Evolutionary conservation across 2,888 invertebrate species (phyloP).

Genomic region (Synergus gifuensis): DNA sequence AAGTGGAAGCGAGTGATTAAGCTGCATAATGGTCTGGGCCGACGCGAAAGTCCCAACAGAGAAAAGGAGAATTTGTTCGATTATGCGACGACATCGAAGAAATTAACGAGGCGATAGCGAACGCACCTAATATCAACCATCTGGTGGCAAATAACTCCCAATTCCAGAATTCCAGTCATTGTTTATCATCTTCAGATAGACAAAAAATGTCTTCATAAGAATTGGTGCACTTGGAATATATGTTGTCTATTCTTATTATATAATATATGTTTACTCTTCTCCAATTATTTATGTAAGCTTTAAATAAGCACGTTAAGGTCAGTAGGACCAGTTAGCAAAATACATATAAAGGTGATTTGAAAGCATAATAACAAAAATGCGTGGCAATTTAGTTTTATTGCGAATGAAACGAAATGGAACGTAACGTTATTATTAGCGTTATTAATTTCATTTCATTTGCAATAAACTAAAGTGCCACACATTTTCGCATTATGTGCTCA

Average conservation of each 20-base stretch:
- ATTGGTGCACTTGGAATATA: too few relatives aligned
- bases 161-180: not conserved
- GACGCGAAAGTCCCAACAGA: not conserved
- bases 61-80: conserved; percentile 24
- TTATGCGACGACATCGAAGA: conserved; percentile 26
- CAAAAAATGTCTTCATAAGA: too few relatives aligned
- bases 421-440: not conserved
- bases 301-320: not conserved
- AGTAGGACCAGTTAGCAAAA: not conserved
- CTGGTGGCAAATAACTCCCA: not conserved
- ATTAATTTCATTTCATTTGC: not conserved
- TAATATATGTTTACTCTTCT: not conserved
- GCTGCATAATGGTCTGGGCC: conserved; percentile 27
- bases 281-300: not conserved
- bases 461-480: not conserved
- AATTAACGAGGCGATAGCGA: conserved; percentile 9
- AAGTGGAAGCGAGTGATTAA: conserved; percentile 41
- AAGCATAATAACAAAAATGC: not conserved
- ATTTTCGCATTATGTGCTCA: not conserved
- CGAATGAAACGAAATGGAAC: not conserved
- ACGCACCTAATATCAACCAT: conserved; percentile 11
- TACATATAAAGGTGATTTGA: not conserved
- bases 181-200: too few relatives aligned
- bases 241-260: not conserved
- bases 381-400: not conserved